Evolutionary conservation across 92 coral and sea anemone genomes (phyloP).

Genomic region (Siderastrea radians): DNA sequence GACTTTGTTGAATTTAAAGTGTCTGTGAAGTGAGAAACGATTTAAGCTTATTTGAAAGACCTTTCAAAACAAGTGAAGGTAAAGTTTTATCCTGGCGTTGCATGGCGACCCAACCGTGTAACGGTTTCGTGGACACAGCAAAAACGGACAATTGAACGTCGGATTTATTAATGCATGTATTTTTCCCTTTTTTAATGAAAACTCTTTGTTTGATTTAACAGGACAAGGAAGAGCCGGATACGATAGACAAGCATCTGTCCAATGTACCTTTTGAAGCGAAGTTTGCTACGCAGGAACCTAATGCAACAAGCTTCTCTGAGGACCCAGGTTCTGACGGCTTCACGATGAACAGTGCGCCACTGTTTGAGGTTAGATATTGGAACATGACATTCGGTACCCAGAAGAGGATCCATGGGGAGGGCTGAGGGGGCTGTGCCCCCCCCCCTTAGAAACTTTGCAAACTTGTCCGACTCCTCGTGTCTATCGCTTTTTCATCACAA

Average conservation of each 20-base stretch:
- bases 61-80: too few species aligned
- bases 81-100: too few species aligned
- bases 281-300: constrained; percentile 85
- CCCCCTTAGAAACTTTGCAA: too few species aligned
- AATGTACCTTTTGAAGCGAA: constrained; percentile 86
- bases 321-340: constrained; percentile 92
- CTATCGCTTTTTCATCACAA: too few species aligned
- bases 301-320: constrained; percentile 69
- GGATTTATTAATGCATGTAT: not conserved
- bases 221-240: constrained; percentile 89
- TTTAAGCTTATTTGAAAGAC: too few species aligned
- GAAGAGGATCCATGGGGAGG: too few species aligned
- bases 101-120: too few species aligned
- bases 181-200: not conserved
- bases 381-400: not conserved
- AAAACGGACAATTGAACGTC: not conserved
- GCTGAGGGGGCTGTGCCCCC: too few species aligned
- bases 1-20: not conserved
- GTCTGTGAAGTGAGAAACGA: not conserved
- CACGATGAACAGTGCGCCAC: constrained; percentile 86
- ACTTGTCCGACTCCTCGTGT: too few species aligned
- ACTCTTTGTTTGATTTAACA: constrained; percentile 17
- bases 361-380: constrained; percentile 80
- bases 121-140: not conserved
- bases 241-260: constrained; percentile 73